Percentiles rank a stretch among this genome's conserved stretches.
These are phyloP conservation scores for Aphyosemion australe DNA, from an alignment of 2,113 vertebrate species.

Conservation along the genomic window DNA sequence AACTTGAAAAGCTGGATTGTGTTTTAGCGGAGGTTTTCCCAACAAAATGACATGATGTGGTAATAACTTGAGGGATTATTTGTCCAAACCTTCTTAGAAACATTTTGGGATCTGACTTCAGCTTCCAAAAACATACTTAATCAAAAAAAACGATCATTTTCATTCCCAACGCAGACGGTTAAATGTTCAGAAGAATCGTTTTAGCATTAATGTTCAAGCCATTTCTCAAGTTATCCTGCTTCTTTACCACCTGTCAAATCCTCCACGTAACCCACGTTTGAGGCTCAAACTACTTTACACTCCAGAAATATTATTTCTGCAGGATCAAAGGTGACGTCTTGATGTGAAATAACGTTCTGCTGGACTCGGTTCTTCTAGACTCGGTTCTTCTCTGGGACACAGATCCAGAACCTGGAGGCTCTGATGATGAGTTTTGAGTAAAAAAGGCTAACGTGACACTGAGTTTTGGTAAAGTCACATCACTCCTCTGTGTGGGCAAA, in stretches of 20 bases:
- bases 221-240: background rate
- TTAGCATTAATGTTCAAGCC: no score
- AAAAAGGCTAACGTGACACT: constrained; percentile 21
- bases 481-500: constrained; percentile 8
- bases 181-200: background rate
- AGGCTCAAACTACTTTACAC: constrained; percentile 42
- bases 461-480: constrained; percentile 20
- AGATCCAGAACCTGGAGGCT: constrained; percentile 16
- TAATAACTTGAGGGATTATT: background rate
- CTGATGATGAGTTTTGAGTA: constrained; percentile 9
- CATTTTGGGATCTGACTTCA: no score
- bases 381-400: constrained; percentile 14
- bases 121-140: no score
- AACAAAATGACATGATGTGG: background rate
- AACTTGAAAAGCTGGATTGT: no score
- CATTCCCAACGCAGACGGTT: background rate
- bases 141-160: no score
- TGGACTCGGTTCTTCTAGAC: background rate
- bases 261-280: constrained; percentile 26
- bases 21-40: background rate
- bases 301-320: constrained; percentile 29
- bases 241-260: background rate
- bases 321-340: constrained; percentile 34
- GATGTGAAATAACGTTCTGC: constrained; percentile 35
- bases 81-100: background rate